A percentile compares a stretch with the other conserved stretches of the same genome.
These are phyloP conservation scores for Argyrosomus regius DNA, from an alignment of 2,797 vertebrate genomes.

Conservation along the genomic window DNA sequence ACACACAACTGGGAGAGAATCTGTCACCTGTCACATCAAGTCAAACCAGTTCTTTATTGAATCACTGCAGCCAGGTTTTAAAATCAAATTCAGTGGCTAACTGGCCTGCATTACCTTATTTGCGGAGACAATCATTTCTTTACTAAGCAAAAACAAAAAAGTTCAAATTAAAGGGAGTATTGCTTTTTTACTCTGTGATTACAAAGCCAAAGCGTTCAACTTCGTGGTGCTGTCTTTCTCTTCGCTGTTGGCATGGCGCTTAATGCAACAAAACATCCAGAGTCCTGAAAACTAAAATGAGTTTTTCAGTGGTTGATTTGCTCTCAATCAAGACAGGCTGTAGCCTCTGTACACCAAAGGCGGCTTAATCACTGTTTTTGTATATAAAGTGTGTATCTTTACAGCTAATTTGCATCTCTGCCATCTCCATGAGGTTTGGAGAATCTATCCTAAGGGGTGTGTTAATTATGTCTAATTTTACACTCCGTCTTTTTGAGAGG, in stretches of 20 bases:
- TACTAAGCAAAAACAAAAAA: background rate
- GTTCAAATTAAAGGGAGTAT: background rate
- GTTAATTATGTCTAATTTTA: conserved; percentile 84
- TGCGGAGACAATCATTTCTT: background rate
- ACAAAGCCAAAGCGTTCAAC: conserved; percentile 37
- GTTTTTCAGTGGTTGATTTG: conserved; percentile 63
- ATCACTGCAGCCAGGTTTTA: conserved; percentile 16
- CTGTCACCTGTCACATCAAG: conserved; percentile 49
- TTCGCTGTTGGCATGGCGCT: conserved; percentile 31
- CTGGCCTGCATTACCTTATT: background rate
- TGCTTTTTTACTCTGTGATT: conserved; percentile 27
- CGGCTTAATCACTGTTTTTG: conserved; percentile 84
- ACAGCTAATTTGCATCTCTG: conserved; percentile 82
- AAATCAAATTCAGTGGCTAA: conserved; percentile 20
- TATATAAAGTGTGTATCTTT: conserved; percentile 80
- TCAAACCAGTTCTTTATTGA: conserved; percentile 14
- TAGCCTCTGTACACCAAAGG: conserved; percentile 68
- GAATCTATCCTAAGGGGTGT: conserved; percentile 75
- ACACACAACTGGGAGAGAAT: conserved; percentile 25
- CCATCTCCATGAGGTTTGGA: conserved; percentile 73
- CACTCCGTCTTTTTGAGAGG: conserved; percentile 80
- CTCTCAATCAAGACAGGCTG: conserved; percentile 75
- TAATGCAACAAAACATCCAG: conserved; percentile 50
- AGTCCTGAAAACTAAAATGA: conserved; percentile 62
- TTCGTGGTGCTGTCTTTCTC: conserved; percentile 24